Base-by-base conservation (phyloP, 2,888 invertebrate genomes). In the Plutella xylostella region DNA sequence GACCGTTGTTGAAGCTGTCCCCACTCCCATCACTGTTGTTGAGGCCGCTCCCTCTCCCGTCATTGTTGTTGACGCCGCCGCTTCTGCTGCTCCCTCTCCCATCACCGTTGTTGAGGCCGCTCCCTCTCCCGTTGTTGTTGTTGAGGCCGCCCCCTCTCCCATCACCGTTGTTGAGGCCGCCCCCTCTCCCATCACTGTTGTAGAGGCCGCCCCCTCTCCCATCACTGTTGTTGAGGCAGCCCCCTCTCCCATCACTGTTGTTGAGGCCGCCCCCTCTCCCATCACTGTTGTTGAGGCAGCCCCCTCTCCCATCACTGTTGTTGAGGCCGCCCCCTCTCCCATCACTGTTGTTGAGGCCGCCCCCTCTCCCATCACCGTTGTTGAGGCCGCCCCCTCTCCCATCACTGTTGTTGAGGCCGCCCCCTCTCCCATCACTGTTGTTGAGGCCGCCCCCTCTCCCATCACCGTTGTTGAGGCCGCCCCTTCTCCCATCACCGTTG, bases 61-160 rank as follows among this genome's bases (percentile, higher is more conserved):
- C 50, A 56, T 57, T 40, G 48, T 56, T 18, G 55, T 55, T 40
- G 51, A 55, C 22, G 49, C 59, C 46, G 53, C 53, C 43, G 49
- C 54, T 20, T 45, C 42, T 28, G 47, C 52, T 43, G 50, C 51
- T n/a, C n/a, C n/a, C n/a, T n/a, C n/a, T n/a, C 15, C 12, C 15
- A 18, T 39, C 14, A 22, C 17, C 19, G 38, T 15, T 15, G 33
- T 30, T 12, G 44, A 28, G 6, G 38, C 14, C 11, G 28, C 20
- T 25, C 22, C 25, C 21, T 22, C 38, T 11, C 42, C 28, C 30
- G 35, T 45, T 21, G n/a, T n/a, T n/a, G 25, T 19, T 15, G 50
- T 51, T 28, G 48, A 39, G 14, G 44, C 51, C 37, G 48, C n/a
- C n/a, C n/a, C n/a, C n/a, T n/a, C n/a, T n/a, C n/a, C n/a, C n/a